Evolutionary conservation across 2,797 vertebrate species (phyloP), one percentile per base, ranked within the genome.

Genomic region (Threskiornis aethiopicus): DNA sequence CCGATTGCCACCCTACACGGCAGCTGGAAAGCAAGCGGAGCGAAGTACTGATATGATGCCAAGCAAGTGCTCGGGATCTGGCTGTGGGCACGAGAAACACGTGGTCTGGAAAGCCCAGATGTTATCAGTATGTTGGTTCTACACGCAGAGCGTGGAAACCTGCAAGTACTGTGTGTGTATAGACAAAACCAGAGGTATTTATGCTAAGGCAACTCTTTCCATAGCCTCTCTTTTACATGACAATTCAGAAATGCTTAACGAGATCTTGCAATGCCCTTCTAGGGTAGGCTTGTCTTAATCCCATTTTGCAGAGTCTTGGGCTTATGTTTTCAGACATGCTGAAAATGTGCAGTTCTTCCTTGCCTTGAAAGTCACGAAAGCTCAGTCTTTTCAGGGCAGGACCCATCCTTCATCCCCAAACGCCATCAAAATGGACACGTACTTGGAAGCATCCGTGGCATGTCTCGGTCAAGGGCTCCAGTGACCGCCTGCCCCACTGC

Each of bases 271-370:
- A 13, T 42, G 72, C 83, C 84, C 81, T 89, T 78, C 75, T 31
- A 77, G 91, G 92, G 52, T 5, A 87, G 92, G 77, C 64, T 96
- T 61, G 16, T 69, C 71, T 89, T 96, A 93, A 94, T 93, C 94
- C 86, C 52, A 71, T 96, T 97, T 93, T 93, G 80, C 87, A 33
- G 96, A 86, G 77, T 62, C 71, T 73, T 25, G 20, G 44, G 86
- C 83, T 95, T 66, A 49, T 22, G 33, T 88, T 90, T 90, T 62
- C 93, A 94, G 88, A 58, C 69, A 1, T 13, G 49, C 81, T 49
- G 89, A 49, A 33, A 89, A 62, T 15, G 22, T 67, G 76, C 39
- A 4, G 79, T 9, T 67, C 58, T 22, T 22, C 24, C 37, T 46
- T 5, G 21, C 87, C 58, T 39, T 28, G 41, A 35, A 21, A 65